Evolutionary conservation across 2,113 vertebrate species (phyloP).

Genomic region (Dicentrarchus labrax): DNA sequence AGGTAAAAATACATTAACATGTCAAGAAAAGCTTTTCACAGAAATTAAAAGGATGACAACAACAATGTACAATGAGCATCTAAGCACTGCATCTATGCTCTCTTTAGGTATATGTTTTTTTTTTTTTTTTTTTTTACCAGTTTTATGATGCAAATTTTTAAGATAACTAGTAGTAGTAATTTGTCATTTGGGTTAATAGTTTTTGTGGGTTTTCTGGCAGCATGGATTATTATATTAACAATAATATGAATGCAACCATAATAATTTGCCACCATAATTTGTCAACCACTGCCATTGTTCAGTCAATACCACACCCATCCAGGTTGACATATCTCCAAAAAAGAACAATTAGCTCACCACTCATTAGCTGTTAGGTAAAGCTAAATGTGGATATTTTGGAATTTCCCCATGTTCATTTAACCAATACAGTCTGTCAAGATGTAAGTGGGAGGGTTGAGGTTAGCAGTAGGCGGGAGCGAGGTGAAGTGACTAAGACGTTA

Average conservation of each 20-base stretch:
- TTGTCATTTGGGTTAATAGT: neutral
- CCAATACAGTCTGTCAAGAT: conserved; percentile 36
- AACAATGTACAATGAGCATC: neutral
- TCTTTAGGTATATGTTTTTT: neutral
- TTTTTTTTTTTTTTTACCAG: neutral
- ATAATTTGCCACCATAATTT: conserved; percentile 6
- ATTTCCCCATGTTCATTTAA: conserved; percentile 65
- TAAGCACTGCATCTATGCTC: neutral
- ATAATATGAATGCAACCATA: neutral
- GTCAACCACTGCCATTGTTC: neutral
- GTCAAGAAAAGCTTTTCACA: neutral
- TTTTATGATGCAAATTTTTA: neutral
- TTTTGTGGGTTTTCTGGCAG: neutral
- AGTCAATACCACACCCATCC: neutral
- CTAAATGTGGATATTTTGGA: conserved; percentile 76
- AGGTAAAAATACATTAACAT: conserved; percentile 15
- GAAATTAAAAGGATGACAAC: neutral
- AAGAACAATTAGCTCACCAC: conserved; percentile 19
- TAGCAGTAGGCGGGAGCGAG: conserved; percentile 57
- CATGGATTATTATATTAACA: neutral
- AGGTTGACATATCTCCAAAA: conserved; percentile 18
- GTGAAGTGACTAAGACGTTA: conserved; percentile 77
- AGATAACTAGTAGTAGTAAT: neutral
- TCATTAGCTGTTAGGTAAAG: conserved; percentile 48
- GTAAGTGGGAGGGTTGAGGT: conserved; percentile 72